Evolutionary conservation across 2,113 vertebrate species (phyloP), one percentile per base, ranked within the genome.

Genomic region (Caloenas nicobarica): DNA sequence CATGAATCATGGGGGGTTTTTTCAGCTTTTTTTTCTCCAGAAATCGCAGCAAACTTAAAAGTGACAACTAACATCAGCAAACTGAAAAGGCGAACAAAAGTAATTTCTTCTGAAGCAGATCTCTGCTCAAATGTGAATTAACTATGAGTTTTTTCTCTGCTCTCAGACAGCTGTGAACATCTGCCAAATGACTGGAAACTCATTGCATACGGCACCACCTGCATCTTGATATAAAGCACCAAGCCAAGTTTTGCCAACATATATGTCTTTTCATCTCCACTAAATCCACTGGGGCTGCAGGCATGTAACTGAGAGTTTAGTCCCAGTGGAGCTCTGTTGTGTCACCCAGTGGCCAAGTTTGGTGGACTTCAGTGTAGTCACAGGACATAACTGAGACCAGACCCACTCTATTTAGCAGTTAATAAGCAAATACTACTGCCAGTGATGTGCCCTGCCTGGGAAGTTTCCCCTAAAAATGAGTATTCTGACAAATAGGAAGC

Each of bases 81-180:
- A 80, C 10, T 8, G 22, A 56, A 89, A 73, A 88, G 71, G 38
- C 31, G 82, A 94, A 69, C 3, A 65, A 82, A 69, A 17, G 26
- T 22, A 31, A 25, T 51, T 84, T 86, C 89, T 51, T 84, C 73
- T 94, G 65, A 64, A 93, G 81, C 28, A 60, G 34, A 60, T n/a
- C 2, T 0, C 73, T 91, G 33, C 42, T 81, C 82, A 81, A 89
- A 90, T 51, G 21, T 79, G 84, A 89, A 93, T 77, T 70, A 87
- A 85, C 23, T 25, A 1, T 78, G 82, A 57, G 70, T 73, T 61
- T 91, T 79, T 93, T 62, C 73, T 91, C 57, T 83, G 29, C 33
- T 81, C 54, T 64, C 3, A 1, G 19, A 38, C 96, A 98, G 95
- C 96, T 97, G 97, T 46, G 46, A 83, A 91, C 92, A 96, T 86